Percentiles rank a stretch among this genome's conserved stretches.
Evolutionary conservation across 2,797 vertebrate species (phyloP).

Genomic region (Enteromius afrohamiltoni): DNA sequence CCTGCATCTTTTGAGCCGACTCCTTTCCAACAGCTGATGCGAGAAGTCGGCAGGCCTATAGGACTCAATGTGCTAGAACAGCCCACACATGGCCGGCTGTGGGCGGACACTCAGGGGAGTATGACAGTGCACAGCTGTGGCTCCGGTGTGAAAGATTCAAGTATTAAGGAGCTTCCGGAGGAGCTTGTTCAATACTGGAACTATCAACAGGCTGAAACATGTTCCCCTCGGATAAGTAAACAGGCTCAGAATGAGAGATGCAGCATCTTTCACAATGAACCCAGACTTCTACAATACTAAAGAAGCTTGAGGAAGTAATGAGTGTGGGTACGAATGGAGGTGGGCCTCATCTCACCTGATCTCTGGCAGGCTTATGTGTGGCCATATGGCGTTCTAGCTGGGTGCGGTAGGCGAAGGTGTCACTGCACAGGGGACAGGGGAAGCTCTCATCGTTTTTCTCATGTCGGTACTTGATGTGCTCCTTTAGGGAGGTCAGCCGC

Average conservation of each 20-base stretch:
- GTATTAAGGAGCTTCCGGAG: constrained; percentile 56
- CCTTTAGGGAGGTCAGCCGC: constrained; percentile 94
- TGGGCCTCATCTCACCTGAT: constrained; percentile 82
- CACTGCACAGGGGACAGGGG: constrained; percentile 88
- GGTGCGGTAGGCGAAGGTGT: constrained; percentile 89
- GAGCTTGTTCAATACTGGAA: constrained; percentile 38
- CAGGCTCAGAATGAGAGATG: background rate
- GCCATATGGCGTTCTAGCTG: constrained; percentile 97
- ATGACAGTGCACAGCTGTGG: constrained; percentile 66
- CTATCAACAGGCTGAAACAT: constrained; percentile 17
- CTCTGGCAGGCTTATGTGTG: constrained; percentile 89
- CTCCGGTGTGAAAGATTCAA: constrained; percentile 51
- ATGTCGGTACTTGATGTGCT: constrained; percentile 97
- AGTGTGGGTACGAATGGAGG: background rate
- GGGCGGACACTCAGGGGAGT: constrained; percentile 59
- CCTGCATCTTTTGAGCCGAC: constrained; percentile 54
- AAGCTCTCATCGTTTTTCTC: constrained; percentile 94
- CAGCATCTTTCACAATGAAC: background rate
- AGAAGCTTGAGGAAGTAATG: constrained; percentile 2
- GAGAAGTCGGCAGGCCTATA: constrained; percentile 63
- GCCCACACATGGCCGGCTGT: constrained; percentile 65
- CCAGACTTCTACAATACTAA: background rate
- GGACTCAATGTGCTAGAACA: constrained; percentile 63
- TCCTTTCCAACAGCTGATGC: constrained; percentile 67
- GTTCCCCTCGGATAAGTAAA: background rate